Conservation (phyloP, 2,888 invertebrate species). For the Megamerina dolium region DNA sequence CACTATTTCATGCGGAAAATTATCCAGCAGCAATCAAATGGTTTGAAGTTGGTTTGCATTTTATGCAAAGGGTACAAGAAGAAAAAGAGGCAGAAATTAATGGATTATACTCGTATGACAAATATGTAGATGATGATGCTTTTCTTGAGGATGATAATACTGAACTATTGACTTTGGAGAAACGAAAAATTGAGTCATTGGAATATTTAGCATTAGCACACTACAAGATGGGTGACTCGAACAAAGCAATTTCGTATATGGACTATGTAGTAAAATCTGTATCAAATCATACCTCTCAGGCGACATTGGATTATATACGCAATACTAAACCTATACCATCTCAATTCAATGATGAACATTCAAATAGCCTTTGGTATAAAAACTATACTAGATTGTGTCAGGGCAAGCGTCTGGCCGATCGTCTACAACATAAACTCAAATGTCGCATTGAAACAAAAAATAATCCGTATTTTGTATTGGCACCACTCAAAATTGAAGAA, state of each 20-base stretch:
- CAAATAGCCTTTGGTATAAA: background rate
- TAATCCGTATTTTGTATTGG: slow-evolving; percentile 62
- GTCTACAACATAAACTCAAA: background rate
- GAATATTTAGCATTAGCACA: slow-evolving; percentile 30
- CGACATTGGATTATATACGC: slow-evolving; percentile 18
- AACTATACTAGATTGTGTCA: slow-evolving; percentile 29
- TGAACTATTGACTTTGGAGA: background rate
- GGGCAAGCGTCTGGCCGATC: slow-evolving; percentile 20
- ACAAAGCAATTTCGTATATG: slow-evolving; percentile 18
- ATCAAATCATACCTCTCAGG: slow-evolving; percentile 13
- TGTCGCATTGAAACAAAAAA: slow-evolving; percentile 24
- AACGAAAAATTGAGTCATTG: slow-evolving; percentile 18
- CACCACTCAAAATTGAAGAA: slow-evolving; percentile 75
- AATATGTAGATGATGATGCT: too few species aligned
- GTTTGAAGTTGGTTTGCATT: slow-evolving; percentile 19
- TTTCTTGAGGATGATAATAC: too few species aligned
- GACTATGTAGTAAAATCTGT: slow-evolving; percentile 16
- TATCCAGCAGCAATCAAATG: slow-evolving; percentile 22
- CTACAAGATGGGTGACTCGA: slow-evolving; percentile 24
- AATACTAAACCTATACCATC: background rate
- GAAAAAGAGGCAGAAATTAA: too few species aligned
- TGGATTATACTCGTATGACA: too few species aligned
- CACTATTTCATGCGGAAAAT: slow-evolving; percentile 21
- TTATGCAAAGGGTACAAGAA: background rate
- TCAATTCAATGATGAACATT: background rate